These are phyloP conservation scores for Oikopleura dioica DNA, from an alignment of 23 tunicate genomes.

Conservation along the genomic window DNA sequence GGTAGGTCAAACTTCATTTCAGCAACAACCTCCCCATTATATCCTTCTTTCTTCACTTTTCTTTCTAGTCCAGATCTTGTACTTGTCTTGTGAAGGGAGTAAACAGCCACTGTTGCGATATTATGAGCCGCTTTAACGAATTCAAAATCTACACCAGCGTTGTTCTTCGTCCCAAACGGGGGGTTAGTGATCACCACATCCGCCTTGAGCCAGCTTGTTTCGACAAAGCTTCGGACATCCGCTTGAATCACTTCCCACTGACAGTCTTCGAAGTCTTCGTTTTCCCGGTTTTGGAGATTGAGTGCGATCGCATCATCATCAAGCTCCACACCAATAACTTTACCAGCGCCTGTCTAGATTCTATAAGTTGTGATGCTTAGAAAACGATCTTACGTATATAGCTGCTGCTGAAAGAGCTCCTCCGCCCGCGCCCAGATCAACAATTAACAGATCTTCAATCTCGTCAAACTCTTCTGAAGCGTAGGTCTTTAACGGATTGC, in stretches of 20 bases:
- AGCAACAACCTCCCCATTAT: conserved; percentile 2
- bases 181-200: conserved; percentile 4
- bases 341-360: not conserved
- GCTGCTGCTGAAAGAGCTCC: conserved; percentile 9
- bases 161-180: conserved; percentile 1
- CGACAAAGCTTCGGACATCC: not conserved
- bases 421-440: not conserved
- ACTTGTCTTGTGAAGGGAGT: not conserved
- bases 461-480: not conserved
- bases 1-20: conserved; percentile 4
- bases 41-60: not conserved
- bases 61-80: not conserved
- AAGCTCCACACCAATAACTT: not conserved
- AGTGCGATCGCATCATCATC: not conserved
- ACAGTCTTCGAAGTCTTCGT: not conserved
- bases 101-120: not conserved
- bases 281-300: not conserved
- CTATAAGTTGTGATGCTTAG: too few species aligned
- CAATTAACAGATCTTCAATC: not conserved
- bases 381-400: not conserved
- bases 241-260: not conserved
- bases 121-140: not conserved
- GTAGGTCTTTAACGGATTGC: too few species aligned
- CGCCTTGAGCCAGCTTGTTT: not conserved
- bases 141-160: not conserved